phyloP scores from a whole-genome alignment of 2,113 vertebrate genomes.

The Paramormyrops kingsleyae region DNA sequence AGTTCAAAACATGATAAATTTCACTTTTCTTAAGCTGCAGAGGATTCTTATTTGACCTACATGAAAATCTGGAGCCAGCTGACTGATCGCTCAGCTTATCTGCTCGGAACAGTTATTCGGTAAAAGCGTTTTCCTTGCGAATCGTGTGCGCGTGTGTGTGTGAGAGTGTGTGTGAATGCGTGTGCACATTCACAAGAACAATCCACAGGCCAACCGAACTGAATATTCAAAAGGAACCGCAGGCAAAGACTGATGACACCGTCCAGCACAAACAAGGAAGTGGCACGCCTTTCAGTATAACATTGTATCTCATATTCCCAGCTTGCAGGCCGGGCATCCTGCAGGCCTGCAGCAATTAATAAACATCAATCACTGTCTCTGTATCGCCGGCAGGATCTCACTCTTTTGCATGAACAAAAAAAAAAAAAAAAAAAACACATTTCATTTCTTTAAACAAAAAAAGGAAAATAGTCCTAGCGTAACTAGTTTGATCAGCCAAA shows the following conservation, averaged over 20 bases:
- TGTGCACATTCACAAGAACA: background rate
- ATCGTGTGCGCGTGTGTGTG: background rate
- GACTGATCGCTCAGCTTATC: background rate
- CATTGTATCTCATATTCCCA: constrained; percentile 6
- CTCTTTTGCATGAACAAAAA: background rate
- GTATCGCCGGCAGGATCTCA: background rate
- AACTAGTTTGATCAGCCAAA: background rate
- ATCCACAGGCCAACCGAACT: background rate
- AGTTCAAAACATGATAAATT: background rate
- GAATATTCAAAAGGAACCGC: background rate
- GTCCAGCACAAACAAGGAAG: background rate
- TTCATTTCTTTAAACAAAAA: background rate
- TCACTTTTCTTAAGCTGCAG: background rate
- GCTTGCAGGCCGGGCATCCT: background rate
- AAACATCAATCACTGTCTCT: constrained; percentile 4
- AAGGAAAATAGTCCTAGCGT: background rate
- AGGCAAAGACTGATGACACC: background rate
- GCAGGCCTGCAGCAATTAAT: background rate
- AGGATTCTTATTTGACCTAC: constrained; percentile 1
- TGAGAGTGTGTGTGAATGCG: background rate
- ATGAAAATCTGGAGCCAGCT: background rate
- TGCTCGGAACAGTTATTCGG: background rate
- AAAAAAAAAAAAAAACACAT: background rate
- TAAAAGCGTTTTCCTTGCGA: background rate
- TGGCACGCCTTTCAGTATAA: background rate